Conservation (phyloP, 1,140 invertebrate genomes). For the Pemphigus obesinymphae region DNA sequence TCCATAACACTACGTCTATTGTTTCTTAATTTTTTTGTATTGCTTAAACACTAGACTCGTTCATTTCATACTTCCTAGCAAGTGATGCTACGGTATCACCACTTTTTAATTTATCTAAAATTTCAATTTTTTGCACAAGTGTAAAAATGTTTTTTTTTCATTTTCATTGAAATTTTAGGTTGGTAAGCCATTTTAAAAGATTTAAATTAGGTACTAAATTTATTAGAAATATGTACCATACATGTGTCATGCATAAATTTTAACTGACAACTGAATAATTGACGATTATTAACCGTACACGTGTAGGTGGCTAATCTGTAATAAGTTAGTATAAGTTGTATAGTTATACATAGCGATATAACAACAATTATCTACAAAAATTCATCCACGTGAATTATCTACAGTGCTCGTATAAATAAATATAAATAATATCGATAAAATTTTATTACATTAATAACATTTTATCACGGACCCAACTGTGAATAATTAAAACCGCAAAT, state of each 20-base stretch:
- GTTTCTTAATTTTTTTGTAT: background rate
- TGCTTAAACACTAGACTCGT: background rate
- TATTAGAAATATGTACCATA: background rate
- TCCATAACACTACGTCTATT: slow-evolving; percentile 8
- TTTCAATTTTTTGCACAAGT: background rate
- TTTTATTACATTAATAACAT: too few species aligned
- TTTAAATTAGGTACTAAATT: background rate
- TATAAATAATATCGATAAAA: too few species aligned
- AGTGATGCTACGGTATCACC: background rate
- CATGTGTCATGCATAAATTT: background rate
- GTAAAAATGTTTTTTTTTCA: background rate
- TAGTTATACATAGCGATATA: too few species aligned
- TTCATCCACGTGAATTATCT: too few species aligned
- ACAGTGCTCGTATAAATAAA: too few species aligned
- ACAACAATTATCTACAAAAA: too few species aligned
- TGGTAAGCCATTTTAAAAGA: background rate
- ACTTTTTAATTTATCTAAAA: slow-evolving; percentile 6
- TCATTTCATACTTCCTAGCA: background rate
- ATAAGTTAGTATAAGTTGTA: background rate
- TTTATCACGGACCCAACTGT: too few species aligned
- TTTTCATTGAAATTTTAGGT: background rate
- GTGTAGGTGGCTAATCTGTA: background rate
- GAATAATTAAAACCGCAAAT: too few species aligned
- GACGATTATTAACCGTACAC: background rate
- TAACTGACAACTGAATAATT: background rate